Base-by-base conservation (phyloP, 2,888 invertebrate genomes). In the Clostera curtula region DNA sequence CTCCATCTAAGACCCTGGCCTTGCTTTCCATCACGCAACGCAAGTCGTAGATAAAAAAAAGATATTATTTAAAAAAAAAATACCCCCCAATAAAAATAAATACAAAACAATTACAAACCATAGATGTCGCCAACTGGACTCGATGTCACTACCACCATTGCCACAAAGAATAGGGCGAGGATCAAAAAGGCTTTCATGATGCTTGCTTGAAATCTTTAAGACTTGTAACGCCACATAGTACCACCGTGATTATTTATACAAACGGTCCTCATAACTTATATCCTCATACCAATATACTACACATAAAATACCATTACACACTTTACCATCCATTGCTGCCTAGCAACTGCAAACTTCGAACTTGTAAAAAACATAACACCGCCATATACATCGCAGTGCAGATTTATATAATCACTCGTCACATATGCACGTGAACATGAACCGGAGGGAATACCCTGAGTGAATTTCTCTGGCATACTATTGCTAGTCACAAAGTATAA, bases 391-490 rank as follows among this genome's bases (percentile, higher is more conserved):
- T 22, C 20, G 14, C 37, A 29, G 3, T 29, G 24, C 24, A 25
- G 34, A 24, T 9, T 24, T 12, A 19, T 17, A 30, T 21, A 29
- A 39, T 39, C 31, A 32, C 25, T 47, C 35, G 34, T 25, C 26
- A 31, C 13, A 24, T 23, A 34, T 27, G 37, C 36, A 29, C 34
- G 30, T 31, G 42, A 42, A 53, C 53, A 61, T 62, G 57, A 62
- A 66, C 58, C 43, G 43, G 49, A 60, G 69, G 69, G 67, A 72
- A 70, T 70, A 60, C 69, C 66, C 68, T 36, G 60, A 66, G 63
- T 67, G 60, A 56, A 67, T 71, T 69, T 62, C 60, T 60, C 56
- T 43, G 47, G 47, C 49, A 58, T 51, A 52, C 64, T 58, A 62
- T 60, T 63, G 56, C 59, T 58, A 56, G 56, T 60, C 54, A 61